A percentile compares a stretch with the other conserved stretches of the same genome.
These are phyloP conservation scores for Centruroides vittatus DNA, from an alignment of 1,140 invertebrate genomes.

Conservation along the genomic window DNA sequence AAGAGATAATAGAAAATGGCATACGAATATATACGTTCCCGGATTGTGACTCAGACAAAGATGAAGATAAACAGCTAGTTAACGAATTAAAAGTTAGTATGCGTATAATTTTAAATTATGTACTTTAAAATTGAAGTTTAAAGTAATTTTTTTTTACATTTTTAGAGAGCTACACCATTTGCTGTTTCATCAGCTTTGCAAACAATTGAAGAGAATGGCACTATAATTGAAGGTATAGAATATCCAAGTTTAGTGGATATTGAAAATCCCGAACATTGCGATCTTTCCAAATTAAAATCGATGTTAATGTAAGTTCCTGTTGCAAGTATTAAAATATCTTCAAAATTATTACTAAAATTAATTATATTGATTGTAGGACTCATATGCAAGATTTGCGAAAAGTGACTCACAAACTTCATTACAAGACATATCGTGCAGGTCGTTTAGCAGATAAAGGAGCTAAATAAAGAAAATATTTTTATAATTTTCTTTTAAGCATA, in stretches of 20 bases:
- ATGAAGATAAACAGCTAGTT: conserved; percentile 22
- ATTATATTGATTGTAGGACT: no score
- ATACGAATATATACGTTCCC: conserved; percentile 47
- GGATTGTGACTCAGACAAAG: conserved; percentile 28
- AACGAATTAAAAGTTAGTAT: not conserved
- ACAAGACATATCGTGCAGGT: conserved; percentile 34
- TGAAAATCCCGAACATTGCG: conserved; percentile 47
- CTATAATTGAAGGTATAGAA: conserved; percentile 36
- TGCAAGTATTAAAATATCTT: no score
- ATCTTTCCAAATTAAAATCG: conserved; percentile 43
- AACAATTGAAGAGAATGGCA: conserved; percentile 28
- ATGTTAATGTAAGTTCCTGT: no score
- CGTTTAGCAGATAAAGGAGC: conserved; percentile 20
- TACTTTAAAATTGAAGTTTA: no score
- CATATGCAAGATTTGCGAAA: no score
- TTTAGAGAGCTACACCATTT: conserved; percentile 23
- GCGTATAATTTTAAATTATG: no score
- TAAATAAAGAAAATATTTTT: no score
- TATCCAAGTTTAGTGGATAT: conserved; percentile 47
- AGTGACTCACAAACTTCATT: no score
- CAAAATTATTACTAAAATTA: no score
- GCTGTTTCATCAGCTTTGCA: conserved; percentile 25
- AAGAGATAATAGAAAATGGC: conserved; percentile 32
- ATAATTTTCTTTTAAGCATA: no score
- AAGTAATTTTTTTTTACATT: conserved; percentile 20